Evolutionary conservation across 2,797 vertebrate genomes (phyloP).

Genomic region (Pseudochaenichthys georgianus): DNA sequence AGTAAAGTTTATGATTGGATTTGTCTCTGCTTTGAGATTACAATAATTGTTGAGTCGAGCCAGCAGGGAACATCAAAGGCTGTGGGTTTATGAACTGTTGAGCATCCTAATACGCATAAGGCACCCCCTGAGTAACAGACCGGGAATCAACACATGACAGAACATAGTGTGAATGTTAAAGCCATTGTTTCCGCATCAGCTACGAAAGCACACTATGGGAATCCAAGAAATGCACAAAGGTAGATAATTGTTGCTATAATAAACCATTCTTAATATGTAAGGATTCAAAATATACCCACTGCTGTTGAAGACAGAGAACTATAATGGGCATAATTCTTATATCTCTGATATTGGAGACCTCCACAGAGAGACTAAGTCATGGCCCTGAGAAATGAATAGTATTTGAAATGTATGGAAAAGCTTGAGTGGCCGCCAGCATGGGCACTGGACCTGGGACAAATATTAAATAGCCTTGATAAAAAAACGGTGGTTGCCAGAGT

Average conservation of each 20-base stretch:
- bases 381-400: slow-evolving; percentile 41
- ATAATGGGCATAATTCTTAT: background rate
- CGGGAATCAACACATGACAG: slow-evolving; percentile 23
- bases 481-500: slow-evolving; percentile 42
- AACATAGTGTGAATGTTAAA: slow-evolving; percentile 31
- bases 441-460: slow-evolving; percentile 58
- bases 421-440: slow-evolving; percentile 22
- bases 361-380: slow-evolving; percentile 6
- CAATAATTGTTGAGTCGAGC: slow-evolving; percentile 37
- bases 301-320: background rate
- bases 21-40: slow-evolving; percentile 60
- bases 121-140: slow-evolving; percentile 19
- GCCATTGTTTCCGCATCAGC: slow-evolving; percentile 10
- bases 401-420: slow-evolving; percentile 57
- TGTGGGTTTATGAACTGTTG: slow-evolving; percentile 40
- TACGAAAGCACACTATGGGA: slow-evolving; percentile 7
- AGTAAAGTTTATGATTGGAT: slow-evolving; percentile 12
- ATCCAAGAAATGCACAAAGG: background rate
- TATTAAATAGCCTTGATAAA: slow-evolving; percentile 58
- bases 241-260: background rate
- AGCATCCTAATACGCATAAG: slow-evolving; percentile 39
- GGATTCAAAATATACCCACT: background rate
- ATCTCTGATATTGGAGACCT: slow-evolving; percentile 20
- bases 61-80: slow-evolving; percentile 64
- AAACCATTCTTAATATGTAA: background rate